phyloP scores from a whole-genome alignment of 2,888 invertebrate species.

The Encarsia formosa region DNA sequence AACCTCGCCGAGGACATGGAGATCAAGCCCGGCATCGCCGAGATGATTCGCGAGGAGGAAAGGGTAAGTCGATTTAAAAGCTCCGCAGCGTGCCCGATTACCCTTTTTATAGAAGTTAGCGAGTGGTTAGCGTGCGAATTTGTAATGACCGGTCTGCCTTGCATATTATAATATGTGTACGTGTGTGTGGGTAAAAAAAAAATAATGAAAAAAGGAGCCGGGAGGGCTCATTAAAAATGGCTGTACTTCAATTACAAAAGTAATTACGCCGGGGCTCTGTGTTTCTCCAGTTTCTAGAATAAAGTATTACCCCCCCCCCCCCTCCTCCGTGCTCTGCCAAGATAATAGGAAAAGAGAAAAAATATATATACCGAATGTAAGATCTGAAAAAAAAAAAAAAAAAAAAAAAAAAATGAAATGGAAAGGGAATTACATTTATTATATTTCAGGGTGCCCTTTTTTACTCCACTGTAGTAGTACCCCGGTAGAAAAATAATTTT shows the following conservation, averaged over 20 bases:
- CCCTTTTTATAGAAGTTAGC: no score
- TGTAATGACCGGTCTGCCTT: constrained; percentile 20
- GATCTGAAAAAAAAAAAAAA: constrained; percentile 2
- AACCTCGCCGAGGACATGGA: constrained; percentile 70
- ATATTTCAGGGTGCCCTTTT: background rate
- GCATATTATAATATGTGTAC: no score
- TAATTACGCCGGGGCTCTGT: constrained; percentile 22
- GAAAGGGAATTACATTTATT: background rate
- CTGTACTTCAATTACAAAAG: constrained; percentile 26
- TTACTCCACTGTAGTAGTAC: no score
- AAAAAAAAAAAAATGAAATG: background rate
- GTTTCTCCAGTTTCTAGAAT: constrained; percentile 19
- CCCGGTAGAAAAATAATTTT: no score
- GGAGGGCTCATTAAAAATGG: constrained; percentile 26
- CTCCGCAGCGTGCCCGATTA: no score
- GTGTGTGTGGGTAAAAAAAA: no score
- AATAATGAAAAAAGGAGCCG: background rate
- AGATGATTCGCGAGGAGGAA: constrained; percentile 95
- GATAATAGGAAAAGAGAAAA: background rate
- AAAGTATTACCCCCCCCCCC: constrained; percentile 9
- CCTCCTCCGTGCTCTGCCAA: no score
- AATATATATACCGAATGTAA: background rate
- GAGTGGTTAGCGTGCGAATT: no score
- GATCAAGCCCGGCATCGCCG: constrained; percentile 91
- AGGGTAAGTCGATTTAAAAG: constrained; percentile 73